Evolutionary conservation across 2,888 invertebrate genomes (phyloP).

Genomic region (Entomobrya multifasciata): DNA sequence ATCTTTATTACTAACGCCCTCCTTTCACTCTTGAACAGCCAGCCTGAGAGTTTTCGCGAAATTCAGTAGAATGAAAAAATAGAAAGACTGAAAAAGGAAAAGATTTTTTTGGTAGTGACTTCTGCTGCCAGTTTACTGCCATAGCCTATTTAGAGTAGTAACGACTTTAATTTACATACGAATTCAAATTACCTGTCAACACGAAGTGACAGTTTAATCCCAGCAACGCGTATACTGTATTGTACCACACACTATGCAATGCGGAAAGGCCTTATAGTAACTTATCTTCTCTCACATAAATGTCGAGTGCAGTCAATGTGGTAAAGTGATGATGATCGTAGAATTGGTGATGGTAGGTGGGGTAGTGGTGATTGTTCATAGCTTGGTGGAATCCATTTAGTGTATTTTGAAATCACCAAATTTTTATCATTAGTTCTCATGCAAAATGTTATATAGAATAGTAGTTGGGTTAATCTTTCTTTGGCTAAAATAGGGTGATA

Average conservation of each 20-base stretch:
- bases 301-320: too few relatives aligned
- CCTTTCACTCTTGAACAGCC: background rate
- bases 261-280: too few relatives aligned
- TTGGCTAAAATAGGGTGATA: too few relatives aligned
- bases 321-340: conserved; percentile 1
- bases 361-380: background rate
- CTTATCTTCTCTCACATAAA: too few relatives aligned
- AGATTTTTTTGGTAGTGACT: background rate
- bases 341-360: conserved; percentile 26
- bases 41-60: conserved; percentile 14
- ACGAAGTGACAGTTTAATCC: conserved; percentile 68
- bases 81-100: background rate
- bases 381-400: background rate
- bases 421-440: conserved; percentile 48
- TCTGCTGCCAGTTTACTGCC: background rate
- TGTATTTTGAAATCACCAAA: background rate
- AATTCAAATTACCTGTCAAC: conserved; percentile 68
- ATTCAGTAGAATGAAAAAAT: conserved; percentile 13
- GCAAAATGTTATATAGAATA: conserved; percentile 56
- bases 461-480: too few relatives aligned
- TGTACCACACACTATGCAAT: conserved; percentile 38
- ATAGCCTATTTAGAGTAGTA: too few relatives aligned
- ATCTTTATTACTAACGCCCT: background rate
- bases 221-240: background rate
- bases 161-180: conserved; percentile 58